These are phyloP conservation scores for Pteronotus mesoamericanus DNA, from an alignment of 2,797 vertebrate genomes.

Conservation along the genomic window DNA sequence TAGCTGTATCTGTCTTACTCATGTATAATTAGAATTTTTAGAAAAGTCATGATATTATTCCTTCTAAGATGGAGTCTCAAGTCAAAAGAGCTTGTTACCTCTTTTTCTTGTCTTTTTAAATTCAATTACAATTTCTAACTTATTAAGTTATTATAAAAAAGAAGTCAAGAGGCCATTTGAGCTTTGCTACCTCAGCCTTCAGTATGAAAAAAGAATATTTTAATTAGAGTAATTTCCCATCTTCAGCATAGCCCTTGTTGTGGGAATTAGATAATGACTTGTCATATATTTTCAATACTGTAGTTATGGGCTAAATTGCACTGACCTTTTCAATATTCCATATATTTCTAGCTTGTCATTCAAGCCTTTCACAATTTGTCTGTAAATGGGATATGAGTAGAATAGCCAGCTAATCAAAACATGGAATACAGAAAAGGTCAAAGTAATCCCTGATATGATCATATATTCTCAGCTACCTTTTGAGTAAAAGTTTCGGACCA, in stretches of 20 bases:
- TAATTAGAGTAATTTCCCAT: constrained; percentile 72
- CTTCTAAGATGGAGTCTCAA: not conserved
- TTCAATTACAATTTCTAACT: constrained; percentile 60
- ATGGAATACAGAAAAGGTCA: constrained; percentile 78
- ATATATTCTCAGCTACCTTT: constrained; percentile 48
- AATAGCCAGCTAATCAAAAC: constrained; percentile 71
- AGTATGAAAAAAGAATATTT: constrained; percentile 64
- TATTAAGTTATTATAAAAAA: constrained; percentile 62
- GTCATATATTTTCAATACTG: constrained; percentile 62
- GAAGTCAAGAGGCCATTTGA: constrained; percentile 56
- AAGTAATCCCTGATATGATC: constrained; percentile 28
- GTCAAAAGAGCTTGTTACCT: constrained; percentile 35
- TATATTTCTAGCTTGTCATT: constrained; percentile 67
- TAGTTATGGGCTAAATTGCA: constrained; percentile 72
- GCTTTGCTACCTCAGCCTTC: constrained; percentile 39
- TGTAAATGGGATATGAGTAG: constrained; percentile 59
- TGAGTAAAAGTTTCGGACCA: constrained; percentile 39
- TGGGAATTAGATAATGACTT: constrained; percentile 69
- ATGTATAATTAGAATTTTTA: constrained; percentile 48
- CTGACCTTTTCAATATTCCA: constrained; percentile 79
- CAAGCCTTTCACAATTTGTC: constrained; percentile 56
- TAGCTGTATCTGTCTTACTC: constrained; percentile 46
- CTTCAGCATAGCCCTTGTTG: constrained; percentile 56
- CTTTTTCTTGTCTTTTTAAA: constrained; percentile 54
- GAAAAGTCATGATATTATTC: constrained; percentile 37